Conservation (phyloP, 2,113 vertebrate species). For the Phoxinus phoxinus region DNA sequence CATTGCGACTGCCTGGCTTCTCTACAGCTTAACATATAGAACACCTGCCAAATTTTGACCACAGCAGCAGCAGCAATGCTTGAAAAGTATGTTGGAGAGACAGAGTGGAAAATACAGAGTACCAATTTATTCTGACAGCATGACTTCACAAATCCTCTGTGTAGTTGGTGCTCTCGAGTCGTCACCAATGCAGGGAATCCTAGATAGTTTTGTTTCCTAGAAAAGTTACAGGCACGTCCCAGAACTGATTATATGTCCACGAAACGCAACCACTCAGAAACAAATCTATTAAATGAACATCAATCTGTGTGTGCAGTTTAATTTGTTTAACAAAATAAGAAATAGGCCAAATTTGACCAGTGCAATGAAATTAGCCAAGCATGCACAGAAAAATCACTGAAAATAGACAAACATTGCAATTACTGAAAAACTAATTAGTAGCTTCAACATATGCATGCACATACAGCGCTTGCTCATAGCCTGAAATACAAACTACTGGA, state of each 20-base stretch:
- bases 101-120: neutral
- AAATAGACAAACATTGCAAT: neutral
- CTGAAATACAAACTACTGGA: neutral
- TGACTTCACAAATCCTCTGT: neutral
- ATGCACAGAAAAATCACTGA: neutral
- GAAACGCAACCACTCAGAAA: neutral
- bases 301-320: constrained; percentile 4
- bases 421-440: neutral
- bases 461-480: neutral
- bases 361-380: neutral
- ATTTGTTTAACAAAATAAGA: neutral
- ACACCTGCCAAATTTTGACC: constrained; percentile 3
- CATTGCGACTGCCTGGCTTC: constrained; percentile 55
- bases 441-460: neutral
- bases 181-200: neutral
- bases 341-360: neutral
- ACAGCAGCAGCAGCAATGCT: neutral
- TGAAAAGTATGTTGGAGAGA: neutral
- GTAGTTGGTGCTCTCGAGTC: neutral
- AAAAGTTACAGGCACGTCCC: neutral
- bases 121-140: neutral
- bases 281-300: neutral
- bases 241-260: neutral
- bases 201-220: neutral
- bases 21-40: constrained; percentile 45